Base-by-base conservation (phyloP, 2,113 vertebrate genomes). In the Rutilus rutilus region DNA sequence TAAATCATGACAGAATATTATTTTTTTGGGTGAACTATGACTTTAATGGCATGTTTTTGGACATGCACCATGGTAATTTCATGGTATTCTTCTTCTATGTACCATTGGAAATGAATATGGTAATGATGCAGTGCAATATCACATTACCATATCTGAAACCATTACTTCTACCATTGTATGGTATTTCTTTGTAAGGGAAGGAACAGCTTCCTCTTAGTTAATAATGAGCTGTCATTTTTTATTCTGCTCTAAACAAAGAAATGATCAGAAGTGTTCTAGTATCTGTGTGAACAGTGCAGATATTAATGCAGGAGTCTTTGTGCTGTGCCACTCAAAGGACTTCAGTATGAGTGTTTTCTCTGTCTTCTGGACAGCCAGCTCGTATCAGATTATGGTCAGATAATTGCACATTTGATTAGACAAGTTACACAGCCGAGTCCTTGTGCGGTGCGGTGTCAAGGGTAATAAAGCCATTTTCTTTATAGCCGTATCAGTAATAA, bases 401-500 rank as follows among this genome's bases (percentile, higher is more conserved):
- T 67, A 50, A 82, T 21, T 67, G 62, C 60, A 82, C 79, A 21
- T 82, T 50, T 67, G 79, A 47, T 81, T 65, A 50, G 42, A 67
- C 79, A 64, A 62, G 54, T 80, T 64, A 9, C 36, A 80, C 60
- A 81, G 42, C 10, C 42, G 9, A 50, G 79, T 65, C 54, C 33
- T n/a, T 73, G 69, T 57, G 54, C 2, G 54, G 19, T 64, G 60
- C n/a, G 1, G 60, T 78, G 57, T 64, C 60, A 50, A 65, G 57
- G 78, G 25, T 82, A 47, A 45, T n/a, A 25, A 81, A 64, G 59
- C 4, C 7, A 11, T 64, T 81, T 80, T 62, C 78, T 23, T 50
- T 67, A 27, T 12, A 50, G 62, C 39, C 25, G n/a, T 4, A 47
- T 65, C 17, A 30, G 27, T 27, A 12, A 33, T 80, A 1, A 67